Base-by-base conservation (phyloP, 2,888 invertebrate species). In the Dynastes hyllus region DNA sequence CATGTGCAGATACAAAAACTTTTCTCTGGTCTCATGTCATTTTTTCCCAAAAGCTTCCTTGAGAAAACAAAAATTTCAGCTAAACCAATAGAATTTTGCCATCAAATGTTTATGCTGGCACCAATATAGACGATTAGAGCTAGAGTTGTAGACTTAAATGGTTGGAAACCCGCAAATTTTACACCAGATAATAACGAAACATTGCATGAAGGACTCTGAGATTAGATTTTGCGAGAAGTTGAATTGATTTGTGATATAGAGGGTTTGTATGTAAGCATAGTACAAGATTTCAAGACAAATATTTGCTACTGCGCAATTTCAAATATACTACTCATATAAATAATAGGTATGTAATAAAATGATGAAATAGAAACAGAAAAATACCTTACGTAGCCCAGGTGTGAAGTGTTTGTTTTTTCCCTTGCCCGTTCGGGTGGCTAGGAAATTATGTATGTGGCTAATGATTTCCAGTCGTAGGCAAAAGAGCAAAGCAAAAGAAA, bases 51-150 rank as follows among this genome's bases (percentile, higher is more conserved):
- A 51, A 22, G 22, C 22, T 22, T 87, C 84, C n/a, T 81, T 78
- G 78, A 86, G 1, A 90, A 91, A 84, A 82, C 90, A 2, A 83
- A 87, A 50, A 80, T 83, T 1, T 85, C 86, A 58, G 89, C 87
- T 0, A 67, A 32, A 29, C 85, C 86, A 11, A 22, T 86, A 0
- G 87, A 90, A 83, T 84, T 90, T 8, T 84, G 83, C 2, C 91
- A 90, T 83, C 84, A 88, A 3, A 69, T 89, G 3, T 84, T 87
- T 58, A 90, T 91, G 89, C 85, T 88, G 27, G 87, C 86, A 81
- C 87, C 90, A 0, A 84, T 90, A n/a, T 85, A 88, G 81, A 87
- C 87, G 2, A 85, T 86, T 16, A 86, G 84, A 50, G 86, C 85
- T 27, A 83, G 83, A 6, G 81, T 87, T 11, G 88, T 88, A 2